Evolutionary conservation across 2,113 vertebrate species (phyloP).

Genomic region (Oryzias melastigma): DNA sequence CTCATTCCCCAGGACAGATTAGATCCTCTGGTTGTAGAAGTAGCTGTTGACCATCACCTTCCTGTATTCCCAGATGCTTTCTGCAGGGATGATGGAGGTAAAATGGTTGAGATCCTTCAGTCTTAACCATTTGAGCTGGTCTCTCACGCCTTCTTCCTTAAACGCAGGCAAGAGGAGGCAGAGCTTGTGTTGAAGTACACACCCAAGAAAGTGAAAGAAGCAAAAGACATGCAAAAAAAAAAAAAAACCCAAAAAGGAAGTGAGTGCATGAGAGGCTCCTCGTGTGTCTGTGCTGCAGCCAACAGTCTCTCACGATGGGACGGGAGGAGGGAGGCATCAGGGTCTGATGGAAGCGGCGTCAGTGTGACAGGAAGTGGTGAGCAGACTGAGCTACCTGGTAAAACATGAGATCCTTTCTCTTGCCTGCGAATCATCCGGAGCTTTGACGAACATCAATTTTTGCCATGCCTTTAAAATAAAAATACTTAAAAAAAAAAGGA

Average conservation of each 20-base stretch:
- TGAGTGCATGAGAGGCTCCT: slow-evolving; percentile 5
- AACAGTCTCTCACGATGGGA: slow-evolving; percentile 7
- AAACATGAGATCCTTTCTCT: slow-evolving; percentile 52
- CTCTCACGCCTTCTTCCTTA: background rate
- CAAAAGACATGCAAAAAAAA: slow-evolving; percentile 33
- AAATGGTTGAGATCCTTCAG: slow-evolving; percentile 20
- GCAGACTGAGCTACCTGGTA: slow-evolving; percentile 56
- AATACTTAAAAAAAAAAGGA: slow-evolving; percentile 4
- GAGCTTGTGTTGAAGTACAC: slow-evolving; percentile 24
- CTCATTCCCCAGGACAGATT: no score
- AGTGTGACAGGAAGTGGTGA: slow-evolving; percentile 65
- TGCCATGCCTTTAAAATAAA: slow-evolving; percentile 40
- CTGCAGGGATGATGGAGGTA: no score
- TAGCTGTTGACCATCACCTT: no score
- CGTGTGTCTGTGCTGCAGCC: slow-evolving; percentile 37
- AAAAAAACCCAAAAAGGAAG: slow-evolving; percentile 50
- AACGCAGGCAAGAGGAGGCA: slow-evolving; percentile 34
- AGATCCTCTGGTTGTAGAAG: no score
- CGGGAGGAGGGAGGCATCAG: slow-evolving; percentile 14
- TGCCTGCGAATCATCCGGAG: slow-evolving; percentile 18
- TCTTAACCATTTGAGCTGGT: background rate
- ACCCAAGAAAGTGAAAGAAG: slow-evolving; percentile 37
- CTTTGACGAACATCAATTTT: slow-evolving; percentile 15
- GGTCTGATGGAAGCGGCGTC: slow-evolving; percentile 34
- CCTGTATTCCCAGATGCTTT: no score